phyloP scores from a whole-genome alignment of 2,888 invertebrate genomes.

The Drosophila kuntzei region DNA sequence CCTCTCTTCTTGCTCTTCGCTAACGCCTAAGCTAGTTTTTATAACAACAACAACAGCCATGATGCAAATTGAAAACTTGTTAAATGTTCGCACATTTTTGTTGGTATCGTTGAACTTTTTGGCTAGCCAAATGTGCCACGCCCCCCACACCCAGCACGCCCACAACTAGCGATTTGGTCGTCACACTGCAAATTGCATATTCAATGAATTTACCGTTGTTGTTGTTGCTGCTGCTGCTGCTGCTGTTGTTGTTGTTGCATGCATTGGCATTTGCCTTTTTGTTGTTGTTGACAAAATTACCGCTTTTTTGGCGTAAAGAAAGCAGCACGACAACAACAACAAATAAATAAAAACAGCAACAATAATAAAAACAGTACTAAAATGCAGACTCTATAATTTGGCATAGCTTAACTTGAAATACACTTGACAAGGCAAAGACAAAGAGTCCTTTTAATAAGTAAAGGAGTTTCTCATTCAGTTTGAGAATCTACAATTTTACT shows the following conservation, averaged over 20 bases:
- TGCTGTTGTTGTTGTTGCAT: conserved; percentile 24
- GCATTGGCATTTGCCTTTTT: conserved; percentile 26
- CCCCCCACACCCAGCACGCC: conserved; percentile 30
- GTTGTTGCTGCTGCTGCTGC: conserved; percentile 8
- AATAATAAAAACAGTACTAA: neutral
- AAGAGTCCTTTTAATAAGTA: neutral
- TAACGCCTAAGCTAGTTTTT: conserved; percentile 7
- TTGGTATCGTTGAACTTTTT: conserved; percentile 49
- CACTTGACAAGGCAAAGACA: neutral
- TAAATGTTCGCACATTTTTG: conserved; percentile 44
- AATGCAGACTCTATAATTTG: conserved; percentile 45
- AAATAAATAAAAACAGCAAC: conserved; percentile 10
- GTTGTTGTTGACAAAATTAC: conserved; percentile 55
- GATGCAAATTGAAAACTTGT: conserved; percentile 52
- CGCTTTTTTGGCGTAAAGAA: conserved; percentile 51
- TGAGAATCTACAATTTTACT: too few species aligned
- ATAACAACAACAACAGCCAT: conserved; percentile 3
- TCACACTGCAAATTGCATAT: conserved; percentile 30
- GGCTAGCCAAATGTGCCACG: conserved; percentile 37
- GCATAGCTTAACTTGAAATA: conserved; percentile 13
- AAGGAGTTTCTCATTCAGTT: neutral
- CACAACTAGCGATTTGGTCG: neutral
- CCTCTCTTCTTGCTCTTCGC: neutral
- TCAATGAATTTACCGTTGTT: conserved; percentile 26
- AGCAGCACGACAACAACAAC: conserved; percentile 33